A percentile compares a stretch with the other conserved stretches of the same genome.
Conservation (phyloP, 2,113 vertebrate genomes). For the Entelurus aequoreus region DNA sequence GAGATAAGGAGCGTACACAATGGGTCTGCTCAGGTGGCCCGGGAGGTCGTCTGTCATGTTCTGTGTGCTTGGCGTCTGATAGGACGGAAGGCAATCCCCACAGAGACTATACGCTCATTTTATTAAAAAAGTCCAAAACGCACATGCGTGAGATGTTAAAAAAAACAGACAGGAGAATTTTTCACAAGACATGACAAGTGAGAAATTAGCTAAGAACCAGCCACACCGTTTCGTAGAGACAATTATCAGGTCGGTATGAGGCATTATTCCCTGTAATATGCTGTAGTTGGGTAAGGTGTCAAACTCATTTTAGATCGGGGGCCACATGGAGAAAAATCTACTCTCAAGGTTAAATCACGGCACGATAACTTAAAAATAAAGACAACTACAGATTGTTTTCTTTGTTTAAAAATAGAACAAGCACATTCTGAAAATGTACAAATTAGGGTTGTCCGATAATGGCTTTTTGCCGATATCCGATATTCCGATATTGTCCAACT, state of each 20-base stretch:
- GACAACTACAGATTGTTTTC: too few relatives aligned
- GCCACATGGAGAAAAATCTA: too few relatives aligned
- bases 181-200: neutral
- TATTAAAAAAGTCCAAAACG: neutral
- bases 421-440: too few relatives aligned
- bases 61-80: conserved; percentile 31
- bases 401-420: too few relatives aligned
- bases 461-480: too few relatives aligned
- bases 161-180: neutral
- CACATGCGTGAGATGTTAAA: neutral
- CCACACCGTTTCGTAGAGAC: neutral
- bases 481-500: too few relatives aligned
- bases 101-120: conserved; percentile 6
- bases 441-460: too few relatives aligned
- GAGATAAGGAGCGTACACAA: conserved; percentile 61
- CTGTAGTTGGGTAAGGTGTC: neutral
- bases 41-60: conserved; percentile 56
- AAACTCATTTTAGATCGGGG: too few relatives aligned
- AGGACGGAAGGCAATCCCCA: conserved; percentile 31
- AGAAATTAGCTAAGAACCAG: neutral
- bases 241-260: too few relatives aligned
- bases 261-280: neutral
- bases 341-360: too few relatives aligned
- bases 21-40: conserved; percentile 52
- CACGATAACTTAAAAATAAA: too few relatives aligned